Percentiles rank a stretch among this genome's conserved stretches.
These are phyloP conservation scores for Poecilobothrus nobilitatus DNA, from an alignment of 2,888 invertebrate genomes.

Conservation along the genomic window DNA sequence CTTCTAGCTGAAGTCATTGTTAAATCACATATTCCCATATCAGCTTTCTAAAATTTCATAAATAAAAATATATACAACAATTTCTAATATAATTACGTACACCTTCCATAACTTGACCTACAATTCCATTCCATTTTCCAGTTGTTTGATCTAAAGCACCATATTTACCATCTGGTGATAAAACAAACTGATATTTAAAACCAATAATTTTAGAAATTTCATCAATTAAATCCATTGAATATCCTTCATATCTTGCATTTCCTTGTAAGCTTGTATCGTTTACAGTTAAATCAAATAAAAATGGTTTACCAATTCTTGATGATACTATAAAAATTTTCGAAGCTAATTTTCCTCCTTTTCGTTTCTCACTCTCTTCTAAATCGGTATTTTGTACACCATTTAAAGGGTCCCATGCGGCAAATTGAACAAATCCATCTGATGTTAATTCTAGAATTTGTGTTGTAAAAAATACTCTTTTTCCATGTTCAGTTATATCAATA, in stretches of 20 bases:
- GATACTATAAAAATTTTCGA: constrained; percentile 64
- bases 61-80: not conserved
- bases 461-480: constrained; percentile 58
- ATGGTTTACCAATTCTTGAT: constrained; percentile 67
- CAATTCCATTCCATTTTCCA: constrained; percentile 11
- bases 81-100: not conserved
- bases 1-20: constrained; percentile 90
- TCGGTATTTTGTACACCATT: constrained; percentile 35
- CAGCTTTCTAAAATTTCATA: constrained; percentile 57
- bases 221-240: constrained; percentile 81
- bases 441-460: constrained; percentile 61
- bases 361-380: constrained; percentile 50
- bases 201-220: constrained; percentile 62
- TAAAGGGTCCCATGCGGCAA: constrained; percentile 43
- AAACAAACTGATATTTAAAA: constrained; percentile 61
- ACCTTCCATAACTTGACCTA: constrained; percentile 9
- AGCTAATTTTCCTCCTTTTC: constrained; percentile 42
- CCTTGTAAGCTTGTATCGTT: constrained; percentile 51
- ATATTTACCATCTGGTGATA: constrained; percentile 63
- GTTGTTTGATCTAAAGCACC: constrained; percentile 59
- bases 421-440: constrained; percentile 49
- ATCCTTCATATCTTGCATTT: constrained; percentile 78
- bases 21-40: constrained; percentile 90
- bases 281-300: constrained; percentile 47
- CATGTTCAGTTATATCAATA: constrained; percentile 46